These are phyloP conservation scores for Emydoidea blandingii DNA, from an alignment of 2,797 vertebrate species.

Conservation along the genomic window DNA sequence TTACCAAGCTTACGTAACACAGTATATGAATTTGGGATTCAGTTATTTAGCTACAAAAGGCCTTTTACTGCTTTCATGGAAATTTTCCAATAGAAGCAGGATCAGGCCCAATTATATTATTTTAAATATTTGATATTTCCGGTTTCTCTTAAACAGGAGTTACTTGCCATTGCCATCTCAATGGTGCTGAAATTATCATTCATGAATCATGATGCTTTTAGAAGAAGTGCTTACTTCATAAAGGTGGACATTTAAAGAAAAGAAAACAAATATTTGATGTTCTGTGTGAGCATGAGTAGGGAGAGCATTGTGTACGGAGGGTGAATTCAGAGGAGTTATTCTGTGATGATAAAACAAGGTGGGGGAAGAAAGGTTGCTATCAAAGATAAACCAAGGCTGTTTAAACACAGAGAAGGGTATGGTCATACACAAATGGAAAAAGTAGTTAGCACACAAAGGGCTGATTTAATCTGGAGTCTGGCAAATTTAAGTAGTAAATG, in stretches of 20 bases:
- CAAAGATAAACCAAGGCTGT: background rate
- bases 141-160: background rate
- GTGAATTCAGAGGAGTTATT: conserved; percentile 3
- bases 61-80: background rate
- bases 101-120: accelerated
- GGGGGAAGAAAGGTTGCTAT: background rate
- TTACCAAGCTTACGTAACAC: background rate
- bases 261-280: background rate
- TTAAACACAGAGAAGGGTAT: background rate
- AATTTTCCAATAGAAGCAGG: background rate
- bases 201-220: background rate
- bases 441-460: conserved; percentile 11
- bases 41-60: background rate
- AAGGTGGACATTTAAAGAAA: background rate
- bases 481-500: background rate
- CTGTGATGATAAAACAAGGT: background rate
- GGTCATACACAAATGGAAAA: background rate
- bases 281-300: background rate
- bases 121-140: background rate
- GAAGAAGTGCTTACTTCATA: conserved; percentile 8
- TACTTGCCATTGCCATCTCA: background rate
- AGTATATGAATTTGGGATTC: background rate
- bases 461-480: background rate
- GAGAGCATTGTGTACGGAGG: background rate
- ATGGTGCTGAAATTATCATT: background rate